Evolutionary conservation across 64 coral and sea anemone genomes (phyloP), one percentile per base, ranked within the genome.

Genomic region (Orbicella faveolata): DNA sequence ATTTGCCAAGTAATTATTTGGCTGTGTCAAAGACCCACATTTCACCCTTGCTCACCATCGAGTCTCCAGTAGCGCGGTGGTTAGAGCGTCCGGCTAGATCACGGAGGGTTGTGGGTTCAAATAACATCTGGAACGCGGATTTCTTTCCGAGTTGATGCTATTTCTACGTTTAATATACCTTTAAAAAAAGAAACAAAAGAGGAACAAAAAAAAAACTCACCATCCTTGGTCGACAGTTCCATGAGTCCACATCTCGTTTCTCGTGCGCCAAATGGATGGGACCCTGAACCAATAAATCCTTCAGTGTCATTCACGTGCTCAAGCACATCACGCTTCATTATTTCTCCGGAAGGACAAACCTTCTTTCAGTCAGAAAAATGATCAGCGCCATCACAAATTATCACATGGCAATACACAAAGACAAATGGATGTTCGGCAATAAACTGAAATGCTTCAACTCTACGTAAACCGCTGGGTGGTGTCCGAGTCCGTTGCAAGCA

Each of bases 391-490:
- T 91, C 62, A 41, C 90, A 91, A 1, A 91, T 48, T 34, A 84
- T 80, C 54, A 85, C 81, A 33, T 91, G 70, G 51, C 90, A 91
- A 16, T 91, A 80, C 75, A 91, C 66, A 34, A 91, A 91, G 13
- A 48, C 90, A 66, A 91, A 52, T 9, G 80, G 73, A 48, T 34
- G 63, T 5, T 51, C 25, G 9, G 70, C 90, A 7, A 91, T 76
- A 76, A 91, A 91, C 73, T 91, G 84, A 63, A 78, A 84, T 10
- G 90, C 81, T 64, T 77, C 52, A 48, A 91, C 30, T 30, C 0
- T 30, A 36, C 14, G 70, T 91, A 75, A 91, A 91, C 61, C 90
- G 75, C 23, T 76, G 80, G n/a, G 63, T 3, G 51, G 52, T 23
- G 20, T 6, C 34, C 16, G 81, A 41, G 59, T n/a, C 72, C 11